Percentiles rank a stretch among this genome's conserved stretches.
Conservation (phyloP, 2,888 invertebrate species). For the Heliothis peltigera region DNA sequence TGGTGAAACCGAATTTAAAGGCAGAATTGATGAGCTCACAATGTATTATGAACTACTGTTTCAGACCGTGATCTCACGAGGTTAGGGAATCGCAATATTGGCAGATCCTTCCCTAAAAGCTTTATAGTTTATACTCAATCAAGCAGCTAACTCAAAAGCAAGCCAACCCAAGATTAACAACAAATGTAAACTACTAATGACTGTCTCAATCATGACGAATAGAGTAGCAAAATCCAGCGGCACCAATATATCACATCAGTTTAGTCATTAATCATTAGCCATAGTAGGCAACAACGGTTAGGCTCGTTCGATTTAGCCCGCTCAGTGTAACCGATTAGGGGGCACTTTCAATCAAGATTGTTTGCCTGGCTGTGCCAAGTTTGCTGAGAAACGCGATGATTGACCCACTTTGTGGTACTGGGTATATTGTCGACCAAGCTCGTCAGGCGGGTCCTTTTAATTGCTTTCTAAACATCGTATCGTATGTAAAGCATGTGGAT, state of each 20-base stretch:
- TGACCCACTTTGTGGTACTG: conserved; percentile 73
- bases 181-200: conserved; percentile 39
- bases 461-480: conserved; percentile 52
- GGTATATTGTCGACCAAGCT: conserved; percentile 47
- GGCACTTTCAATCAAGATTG: conserved; percentile 84
- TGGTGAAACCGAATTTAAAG: conserved; percentile 47
- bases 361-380: conserved; percentile 79
- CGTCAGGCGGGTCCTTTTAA: conserved; percentile 49
- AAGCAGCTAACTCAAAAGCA: conserved; percentile 19
- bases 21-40: conserved; percentile 24
- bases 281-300: conserved; percentile 57
- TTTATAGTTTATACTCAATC: not conserved
- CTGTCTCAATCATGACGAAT: conserved; percentile 39
- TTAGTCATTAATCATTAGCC: conserved; percentile 66
- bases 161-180: conserved; percentile 42
- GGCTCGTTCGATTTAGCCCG: conserved; percentile 70
- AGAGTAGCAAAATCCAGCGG: conserved; percentile 65
- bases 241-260: conserved; percentile 63
- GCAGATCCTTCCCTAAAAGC: not conserved
- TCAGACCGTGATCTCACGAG: not conserved
- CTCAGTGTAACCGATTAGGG: conserved; percentile 77
- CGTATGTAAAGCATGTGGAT: conserved; percentile 32
- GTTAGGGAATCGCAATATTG: not conserved
- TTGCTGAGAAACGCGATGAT: conserved; percentile 72
- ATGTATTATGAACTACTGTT: not conserved